Base-by-base conservation (phyloP, 2,113 vertebrate species). In the Lamprotornis superbus region DNA sequence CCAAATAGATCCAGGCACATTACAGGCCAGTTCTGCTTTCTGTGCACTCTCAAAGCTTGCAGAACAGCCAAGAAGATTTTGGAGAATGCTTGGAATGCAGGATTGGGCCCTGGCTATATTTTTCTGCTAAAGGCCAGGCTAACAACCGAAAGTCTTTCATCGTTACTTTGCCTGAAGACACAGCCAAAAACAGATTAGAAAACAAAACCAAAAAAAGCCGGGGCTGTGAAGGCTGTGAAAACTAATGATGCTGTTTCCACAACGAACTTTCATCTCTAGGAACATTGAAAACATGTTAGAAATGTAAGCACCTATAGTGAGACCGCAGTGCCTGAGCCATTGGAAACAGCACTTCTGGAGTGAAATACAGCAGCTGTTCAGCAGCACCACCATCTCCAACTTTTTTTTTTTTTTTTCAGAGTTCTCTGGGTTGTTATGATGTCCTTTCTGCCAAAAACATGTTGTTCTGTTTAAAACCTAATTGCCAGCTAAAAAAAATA, bases 21-120 rank as follows among this genome's bases (percentile, higher is more conserved):
- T 46, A 47, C 1, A 0, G 60, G 33, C 87, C 89, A 78, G 87
- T 84, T 91, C 91, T 86, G 89, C 83, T 94, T 92, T 94, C 92
- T n/a, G 75, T 71, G 35, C 74, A 10, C 86, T 92, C 81, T 91
- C 83, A 60, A 87, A 96, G 57, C 90, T 94, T 70, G 74, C 71
- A 67, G 77, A 90, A 70, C 88, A 77, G 91, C 89, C 85, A 90
- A 92, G 63, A 93, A 57, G 79, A 95, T 94, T 84, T 65, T 87
- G 71, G 91, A 55, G 94, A 96, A 94, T 96, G 92, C 68, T 50
- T 71, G 94, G 95, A 95, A 97, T 93, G 95, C 89, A 86, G 94
- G 50, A 87, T 94, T 2, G 5, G 81, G 94, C 77, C 77, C 37
- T 1, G 49, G 84, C 70, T 92, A 56, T 89, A 87, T 96, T 95